Base-by-base conservation (phyloP, 2,888 invertebrate species). In the Apotomis capreana region DNA sequence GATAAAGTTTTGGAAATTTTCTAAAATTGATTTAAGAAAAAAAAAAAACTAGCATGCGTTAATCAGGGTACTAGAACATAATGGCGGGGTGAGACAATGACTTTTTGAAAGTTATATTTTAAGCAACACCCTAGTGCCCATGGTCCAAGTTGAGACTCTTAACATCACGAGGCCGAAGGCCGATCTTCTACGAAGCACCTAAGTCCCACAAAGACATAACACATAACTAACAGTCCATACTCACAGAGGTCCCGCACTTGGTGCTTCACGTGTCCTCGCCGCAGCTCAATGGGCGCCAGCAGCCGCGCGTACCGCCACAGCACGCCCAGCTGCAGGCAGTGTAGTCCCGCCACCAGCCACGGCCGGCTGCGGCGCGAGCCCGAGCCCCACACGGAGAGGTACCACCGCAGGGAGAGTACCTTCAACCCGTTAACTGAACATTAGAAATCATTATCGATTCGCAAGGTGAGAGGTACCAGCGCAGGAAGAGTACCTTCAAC, bases 271-370 rank as follows among this genome's bases (percentile, higher is more conserved):
- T 95, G 95, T 68, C 96, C 97, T 76, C 96, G 95, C 69, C 96
- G 89, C 77, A 97, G 88, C 83, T 98, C 96, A 5, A 97, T 96
- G 8, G 98, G 97, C 78, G 97, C 96, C 76, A 98, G 95, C 9
- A 98, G 93, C 74, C 97, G 95, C 70, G 97, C 97, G 86, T 98
- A 98, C 77, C 98, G 94, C 96, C 95, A 97, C 74, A 95, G 89
- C 37, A 96, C 96, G 13, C 96, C 96, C 75, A 96, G 93, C 84
- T 96, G 96, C 15, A 95, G 86, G 12, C 95, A 92, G 83, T 96
- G 97, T 51, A 96, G 88, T 15, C 94, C 87, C 69, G 95, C 89
- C 0, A 96, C 95, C 67, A 94, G 83, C 91, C 91, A 90, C 26
- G 91, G 91, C 37, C 88, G 5, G 88, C 89, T 54, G 85, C 92